Conservation (phyloP, 2,113 vertebrate species). For the Camelus bactrianus region DNA sequence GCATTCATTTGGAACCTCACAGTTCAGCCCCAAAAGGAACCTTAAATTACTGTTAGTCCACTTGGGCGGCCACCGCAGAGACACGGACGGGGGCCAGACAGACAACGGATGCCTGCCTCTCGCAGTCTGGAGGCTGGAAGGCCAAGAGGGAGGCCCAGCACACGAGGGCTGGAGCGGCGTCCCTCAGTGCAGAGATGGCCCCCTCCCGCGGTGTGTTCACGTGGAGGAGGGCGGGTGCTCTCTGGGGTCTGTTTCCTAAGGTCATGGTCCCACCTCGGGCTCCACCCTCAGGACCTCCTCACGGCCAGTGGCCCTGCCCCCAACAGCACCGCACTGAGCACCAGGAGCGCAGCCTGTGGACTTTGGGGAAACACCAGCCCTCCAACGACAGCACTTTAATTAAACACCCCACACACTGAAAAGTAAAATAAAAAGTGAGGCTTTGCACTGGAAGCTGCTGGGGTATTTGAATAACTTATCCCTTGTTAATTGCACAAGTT, state of each 20-base stretch:
- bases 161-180: too few species aligned
- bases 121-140: not conserved
- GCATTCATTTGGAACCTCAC: not conserved
- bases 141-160: not conserved
- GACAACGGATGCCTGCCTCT: fast-evolving
- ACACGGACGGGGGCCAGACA: too few species aligned
- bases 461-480: not conserved
- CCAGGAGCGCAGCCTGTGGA: fast-evolving
- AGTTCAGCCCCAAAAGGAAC: fast-evolving
- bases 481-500: not conserved
- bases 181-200: too few species aligned
- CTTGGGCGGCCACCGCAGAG: fast-evolving
- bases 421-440: not conserved
- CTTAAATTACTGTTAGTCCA: fast-evolving
- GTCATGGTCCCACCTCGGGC: not conserved
- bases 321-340: fast-evolving
- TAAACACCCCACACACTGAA: too few species aligned
- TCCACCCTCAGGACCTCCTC: not conserved
- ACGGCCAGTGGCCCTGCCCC: too few species aligned
- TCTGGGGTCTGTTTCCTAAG: not conserved
- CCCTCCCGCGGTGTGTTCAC: too few species aligned
- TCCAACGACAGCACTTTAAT: not conserved
- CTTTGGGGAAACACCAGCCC: fast-evolving
- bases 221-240: not conserved
- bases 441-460: not conserved